Percentiles rank a stretch among this genome's conserved stretches.
These are phyloP conservation scores for Oreortyx pictus DNA, from an alignment of 2,797 vertebrate species.

Conservation along the genomic window DNA sequence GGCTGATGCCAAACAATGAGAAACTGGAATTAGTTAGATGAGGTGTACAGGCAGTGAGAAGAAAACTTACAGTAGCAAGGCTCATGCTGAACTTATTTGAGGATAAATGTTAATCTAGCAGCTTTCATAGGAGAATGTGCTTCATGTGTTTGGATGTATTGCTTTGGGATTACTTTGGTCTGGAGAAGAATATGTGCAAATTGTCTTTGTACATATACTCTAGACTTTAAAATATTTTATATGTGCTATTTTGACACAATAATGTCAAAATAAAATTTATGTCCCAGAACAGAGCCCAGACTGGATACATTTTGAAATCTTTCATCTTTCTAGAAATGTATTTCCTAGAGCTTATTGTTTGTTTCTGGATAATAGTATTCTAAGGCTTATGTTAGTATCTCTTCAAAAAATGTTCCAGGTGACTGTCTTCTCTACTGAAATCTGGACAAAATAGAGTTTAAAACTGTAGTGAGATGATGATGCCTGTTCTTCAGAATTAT, in stretches of 20 bases:
- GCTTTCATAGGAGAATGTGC: constrained; percentile 18
- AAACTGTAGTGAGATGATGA: not conserved
- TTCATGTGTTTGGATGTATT: constrained; percentile 4
- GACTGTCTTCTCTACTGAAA: not conserved
- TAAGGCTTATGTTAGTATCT: not conserved
- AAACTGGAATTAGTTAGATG: not conserved
- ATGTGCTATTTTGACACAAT: not conserved
- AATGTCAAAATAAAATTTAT: not conserved
- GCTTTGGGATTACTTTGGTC: constrained; percentile 24
- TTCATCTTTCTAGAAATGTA: not conserved
- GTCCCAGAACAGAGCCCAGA: not conserved
- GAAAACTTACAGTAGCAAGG: not conserved
- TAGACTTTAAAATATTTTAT: constrained; percentile 28
- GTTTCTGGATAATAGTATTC: not conserved
- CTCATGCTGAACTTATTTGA: not conserved
- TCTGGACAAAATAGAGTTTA: not conserved
- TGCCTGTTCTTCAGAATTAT: not conserved
- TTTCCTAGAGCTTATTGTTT: not conserved
- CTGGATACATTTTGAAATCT: not conserved
- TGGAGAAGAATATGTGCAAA: constrained; percentile 3
- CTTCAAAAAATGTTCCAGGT: not conserved
- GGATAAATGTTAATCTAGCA: constrained; percentile 9
- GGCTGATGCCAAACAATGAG: not conserved
- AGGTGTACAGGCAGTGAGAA: not conserved
- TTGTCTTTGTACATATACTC: not conserved